Evolutionary conservation across 2,113 vertebrate genomes (phyloP).

Genomic region (Craseonycteris thonglongyai): DNA sequence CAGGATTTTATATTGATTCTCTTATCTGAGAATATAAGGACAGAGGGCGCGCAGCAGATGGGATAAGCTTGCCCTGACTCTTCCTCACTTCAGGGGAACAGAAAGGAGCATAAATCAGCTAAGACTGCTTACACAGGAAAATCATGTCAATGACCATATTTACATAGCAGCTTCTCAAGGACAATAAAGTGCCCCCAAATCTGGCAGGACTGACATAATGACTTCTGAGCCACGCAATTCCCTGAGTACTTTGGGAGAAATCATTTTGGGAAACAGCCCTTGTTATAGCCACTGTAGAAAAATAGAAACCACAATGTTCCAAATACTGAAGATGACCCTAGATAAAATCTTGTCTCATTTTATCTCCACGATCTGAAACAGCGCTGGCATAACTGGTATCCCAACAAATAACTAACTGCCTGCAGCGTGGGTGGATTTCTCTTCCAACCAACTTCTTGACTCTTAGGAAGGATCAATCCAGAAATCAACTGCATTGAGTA

Average conservation of each 20-base stretch:
- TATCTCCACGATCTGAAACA: not conserved
- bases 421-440: not conserved
- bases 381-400: not conserved
- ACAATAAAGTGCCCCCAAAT: not conserved
- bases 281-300: not conserved
- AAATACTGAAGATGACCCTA: not conserved
- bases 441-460: not conserved
- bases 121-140: not conserved
- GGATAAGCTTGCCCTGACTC: not conserved
- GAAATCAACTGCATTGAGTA: not conserved
- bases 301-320: not conserved
- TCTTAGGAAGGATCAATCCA: not conserved
- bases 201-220: not conserved
- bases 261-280: not conserved
- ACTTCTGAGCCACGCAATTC: not conserved
- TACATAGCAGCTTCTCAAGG: not conserved
- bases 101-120: not conserved
- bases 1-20: not conserved
- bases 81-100: not conserved
- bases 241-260: not conserved
- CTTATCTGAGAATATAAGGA: not conserved
- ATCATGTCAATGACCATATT: not conserved
- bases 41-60: accelerated
- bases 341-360: not conserved
- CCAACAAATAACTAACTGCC: not conserved